Percentiles rank a stretch among this genome's conserved stretches.
Evolutionary conservation across 2,113 vertebrate species (phyloP).

Genomic region (Takifugu flavidus): DNA sequence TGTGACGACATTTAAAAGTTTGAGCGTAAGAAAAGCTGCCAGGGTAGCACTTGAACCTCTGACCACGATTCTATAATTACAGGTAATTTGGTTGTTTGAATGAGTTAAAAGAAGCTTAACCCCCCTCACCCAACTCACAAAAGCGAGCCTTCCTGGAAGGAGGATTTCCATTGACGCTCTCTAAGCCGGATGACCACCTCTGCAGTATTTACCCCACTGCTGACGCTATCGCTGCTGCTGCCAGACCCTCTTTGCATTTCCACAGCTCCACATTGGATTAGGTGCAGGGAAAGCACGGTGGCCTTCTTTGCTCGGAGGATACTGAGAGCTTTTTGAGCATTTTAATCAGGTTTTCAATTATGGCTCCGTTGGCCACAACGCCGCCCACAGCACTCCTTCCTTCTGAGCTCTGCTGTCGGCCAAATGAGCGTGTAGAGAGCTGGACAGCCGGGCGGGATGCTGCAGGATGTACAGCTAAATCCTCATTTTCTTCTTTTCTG

Average conservation of each 20-base stretch:
- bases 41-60: no score
- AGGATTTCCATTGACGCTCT: no score
- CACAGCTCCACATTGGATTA: slow-evolving; percentile 11
- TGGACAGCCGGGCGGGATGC: slow-evolving; percentile 37
- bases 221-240: background rate
- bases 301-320: slow-evolving; percentile 13
- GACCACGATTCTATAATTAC: no score
- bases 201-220: background rate
- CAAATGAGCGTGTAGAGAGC: slow-evolving; percentile 35
- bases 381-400: slow-evolving; percentile 5
- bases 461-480: slow-evolving; percentile 44
- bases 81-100: no score
- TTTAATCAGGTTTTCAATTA: slow-evolving; percentile 58
- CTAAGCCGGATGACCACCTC: no score
- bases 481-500: slow-evolving; percentile 37
- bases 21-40: no score
- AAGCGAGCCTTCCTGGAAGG: no score
- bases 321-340: slow-evolving; percentile 27
- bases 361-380: slow-evolving; percentile 9
- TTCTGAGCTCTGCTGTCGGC: slow-evolving; percentile 22
- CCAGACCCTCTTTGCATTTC: background rate
- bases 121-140: no score
- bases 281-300: slow-evolving; percentile 3
- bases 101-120: no score
- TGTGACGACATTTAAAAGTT: no score